Conservation (phyloP, 1,140 invertebrate genomes). For the Papilio aristodemus region DNA sequence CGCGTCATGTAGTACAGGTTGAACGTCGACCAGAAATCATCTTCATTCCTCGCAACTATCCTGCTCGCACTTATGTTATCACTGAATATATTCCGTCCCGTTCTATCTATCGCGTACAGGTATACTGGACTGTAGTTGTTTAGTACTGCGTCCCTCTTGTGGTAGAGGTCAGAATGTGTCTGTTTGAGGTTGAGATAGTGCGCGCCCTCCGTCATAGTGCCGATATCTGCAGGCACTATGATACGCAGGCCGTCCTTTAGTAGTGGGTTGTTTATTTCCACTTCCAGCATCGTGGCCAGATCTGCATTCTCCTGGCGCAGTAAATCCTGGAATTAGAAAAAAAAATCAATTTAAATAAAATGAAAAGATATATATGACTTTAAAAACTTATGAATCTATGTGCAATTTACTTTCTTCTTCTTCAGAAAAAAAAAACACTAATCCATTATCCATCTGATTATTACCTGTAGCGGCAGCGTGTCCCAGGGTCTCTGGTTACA, state of each 20-base stretch:
- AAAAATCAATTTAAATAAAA: conserved; percentile 76
- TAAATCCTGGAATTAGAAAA: conserved; percentile 85
- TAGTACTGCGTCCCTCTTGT: conserved; percentile 64
- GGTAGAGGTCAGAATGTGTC: conserved; percentile 62
- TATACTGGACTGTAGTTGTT: conserved; percentile 68
- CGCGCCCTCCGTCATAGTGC: conserved; percentile 45
- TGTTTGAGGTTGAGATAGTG: conserved; percentile 56
- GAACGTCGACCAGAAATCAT: conserved; percentile 67
- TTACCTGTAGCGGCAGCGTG: conserved; percentile 62
- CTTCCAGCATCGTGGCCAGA: conserved; percentile 86
- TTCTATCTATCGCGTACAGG: conserved; percentile 69
- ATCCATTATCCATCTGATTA: too few relatives aligned
- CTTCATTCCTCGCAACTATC: conserved; percentile 49
- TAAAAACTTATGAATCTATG: too few relatives aligned
- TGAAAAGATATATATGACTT: too few relatives aligned
- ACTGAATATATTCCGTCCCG: conserved; percentile 62
- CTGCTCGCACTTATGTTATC: conserved; percentile 53
- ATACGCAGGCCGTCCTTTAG: conserved; percentile 88
- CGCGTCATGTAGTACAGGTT: conserved; percentile 60
- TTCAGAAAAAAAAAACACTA: too few relatives aligned
- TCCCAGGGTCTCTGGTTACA: conserved; percentile 71
- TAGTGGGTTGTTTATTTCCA: conserved; percentile 86
- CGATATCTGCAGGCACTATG: conserved; percentile 85
- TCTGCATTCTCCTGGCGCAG: conserved; percentile 81
- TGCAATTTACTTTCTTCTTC: too few relatives aligned